Evolutionary conservation across 2,113 vertebrate genomes (phyloP), one percentile per base, ranked within the genome.

Genomic region (Sander lucioperca): DNA sequence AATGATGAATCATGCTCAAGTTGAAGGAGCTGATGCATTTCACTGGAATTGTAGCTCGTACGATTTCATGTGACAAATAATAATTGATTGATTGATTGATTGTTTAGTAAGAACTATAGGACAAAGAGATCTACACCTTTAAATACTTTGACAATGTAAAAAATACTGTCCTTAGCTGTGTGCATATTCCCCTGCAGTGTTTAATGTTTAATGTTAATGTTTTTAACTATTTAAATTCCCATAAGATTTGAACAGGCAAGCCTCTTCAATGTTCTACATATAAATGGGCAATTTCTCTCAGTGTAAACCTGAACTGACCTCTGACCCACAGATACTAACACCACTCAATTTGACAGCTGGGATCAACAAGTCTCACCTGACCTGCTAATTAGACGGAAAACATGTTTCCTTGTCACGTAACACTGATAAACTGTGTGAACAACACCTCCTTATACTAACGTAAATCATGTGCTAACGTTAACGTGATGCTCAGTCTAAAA

Each of bases 401-500:
- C 58, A 9, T 3, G 1, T 7, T 50, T 15, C 10, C 6, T 19
- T 5, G 11, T 12, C 63, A 39, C 1, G 30, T 45, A 50, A 57
- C 74, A 64, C 51, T 4, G 62, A 8, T 19, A 10, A 70, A 36
- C 66, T 47, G 23, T 4, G 53, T 58, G 21, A 57, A 39, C 45
- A 23, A 19, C 36, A 69, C n/a, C 56, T 53, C 51, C 67, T 66
- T 3, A 19, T 18, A 53, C 80, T 89, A 90, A 93, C 85, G 48
- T 78, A 76, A 89, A 89, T 76, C 89, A 92, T 89, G 88, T 83
- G 92, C 81, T 88, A 57, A 27, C 39, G 56, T 78, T 74, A 59
- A 88, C 84, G 66, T 76, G 84, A 84, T 66, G 82, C 86, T 80
- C 53, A 11, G 16, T 61, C 73, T 21, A 33, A 62, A 48, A 23